Evolutionary conservation across 2,113 vertebrate species (phyloP), one percentile per base, ranked within the genome.

Genomic region (Notarius quadriscutis): DNA sequence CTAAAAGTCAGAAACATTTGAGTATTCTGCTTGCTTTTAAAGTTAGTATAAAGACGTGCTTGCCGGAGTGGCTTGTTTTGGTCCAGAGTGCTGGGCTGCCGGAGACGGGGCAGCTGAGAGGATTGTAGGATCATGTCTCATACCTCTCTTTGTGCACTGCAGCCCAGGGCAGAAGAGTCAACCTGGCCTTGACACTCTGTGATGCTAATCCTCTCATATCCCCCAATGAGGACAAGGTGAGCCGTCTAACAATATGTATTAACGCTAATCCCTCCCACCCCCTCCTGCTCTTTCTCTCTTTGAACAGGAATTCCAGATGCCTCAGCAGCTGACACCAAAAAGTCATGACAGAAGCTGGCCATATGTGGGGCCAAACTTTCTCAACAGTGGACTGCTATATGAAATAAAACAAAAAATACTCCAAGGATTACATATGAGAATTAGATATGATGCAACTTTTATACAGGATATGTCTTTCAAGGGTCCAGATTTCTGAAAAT

Each of bases 131-230:
- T 87, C 92, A 92, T 8, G 63, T 83, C 89, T 90, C 92, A 86
- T 90, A 90, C 89, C 6, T 90, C 72, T 60, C 84, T 87, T 91
- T 91, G 87, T 93, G 78, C 89, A 5, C 92, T 85, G 84, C 72
- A 89, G 91, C 92, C 91, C 91, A 93, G 90, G 91, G 92, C 92
- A 91, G 81, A 92, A 91, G 88, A 81, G 93, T 83, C 1, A 91
- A 87, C 87, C 69, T 88, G 92, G 93, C 94, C 93, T 95, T 95
- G 94, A 94, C 89, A 92, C 82, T 84, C 69, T 84, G 75, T 91
- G 81, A 90, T 89, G 85, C 86, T 91, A 89, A 91, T 91, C 90
- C 88, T 85, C 63, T 90, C 91, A 92, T 91, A 92, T 88, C 91
- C 90, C 87, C 87, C 88, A 93, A 89, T 91, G 89, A 88, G 91